phyloP scores from a whole-genome alignment of 1,140 invertebrate species.

The Theocolax elegans region DNA sequence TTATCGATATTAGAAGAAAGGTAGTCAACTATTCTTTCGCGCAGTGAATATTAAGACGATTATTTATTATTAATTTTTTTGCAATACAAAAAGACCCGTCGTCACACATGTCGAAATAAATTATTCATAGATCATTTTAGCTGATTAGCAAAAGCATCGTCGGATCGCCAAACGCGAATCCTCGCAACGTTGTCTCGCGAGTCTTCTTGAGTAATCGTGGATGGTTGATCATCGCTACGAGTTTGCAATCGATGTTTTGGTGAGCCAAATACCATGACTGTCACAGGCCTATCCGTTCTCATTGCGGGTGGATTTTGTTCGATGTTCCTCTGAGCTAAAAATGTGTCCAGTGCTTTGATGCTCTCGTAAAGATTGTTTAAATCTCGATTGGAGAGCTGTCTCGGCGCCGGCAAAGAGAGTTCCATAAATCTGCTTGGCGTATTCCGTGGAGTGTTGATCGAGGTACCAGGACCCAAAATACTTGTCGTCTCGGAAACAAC shows the following conservation, averaged over 20 bases:
- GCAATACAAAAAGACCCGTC: too few species aligned
- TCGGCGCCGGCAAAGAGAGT: background rate
- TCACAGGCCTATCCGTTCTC: constrained; percentile 15
- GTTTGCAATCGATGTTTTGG: constrained; percentile 39
- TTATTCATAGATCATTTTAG: too few species aligned
- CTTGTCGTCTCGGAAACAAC: constrained; percentile 50
- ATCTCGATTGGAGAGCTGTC: constrained; percentile 49
- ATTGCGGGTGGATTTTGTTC: background rate
- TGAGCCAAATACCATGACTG: constrained; percentile 53
- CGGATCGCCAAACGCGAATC: constrained; percentile 1
- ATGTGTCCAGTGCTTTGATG: constrained; percentile 56
- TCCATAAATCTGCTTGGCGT: constrained; percentile 16
- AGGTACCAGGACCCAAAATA: constrained; percentile 37
- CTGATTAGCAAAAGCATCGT: background rate
- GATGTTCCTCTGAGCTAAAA: constrained; percentile 46
- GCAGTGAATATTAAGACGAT: too few species aligned
- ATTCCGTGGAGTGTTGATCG: constrained; percentile 35
- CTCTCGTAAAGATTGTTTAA: constrained; percentile 55
- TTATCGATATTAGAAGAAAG: too few species aligned
- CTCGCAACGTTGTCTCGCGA: background rate
- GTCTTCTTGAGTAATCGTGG: background rate
- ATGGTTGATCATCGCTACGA: constrained; percentile 19
- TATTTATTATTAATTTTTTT: too few species aligned
- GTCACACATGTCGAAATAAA: too few species aligned
- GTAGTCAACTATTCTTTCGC: too few species aligned